Conservation (phyloP, 2,797 vertebrate genomes). For the Halcyon chelicuti region DNA sequence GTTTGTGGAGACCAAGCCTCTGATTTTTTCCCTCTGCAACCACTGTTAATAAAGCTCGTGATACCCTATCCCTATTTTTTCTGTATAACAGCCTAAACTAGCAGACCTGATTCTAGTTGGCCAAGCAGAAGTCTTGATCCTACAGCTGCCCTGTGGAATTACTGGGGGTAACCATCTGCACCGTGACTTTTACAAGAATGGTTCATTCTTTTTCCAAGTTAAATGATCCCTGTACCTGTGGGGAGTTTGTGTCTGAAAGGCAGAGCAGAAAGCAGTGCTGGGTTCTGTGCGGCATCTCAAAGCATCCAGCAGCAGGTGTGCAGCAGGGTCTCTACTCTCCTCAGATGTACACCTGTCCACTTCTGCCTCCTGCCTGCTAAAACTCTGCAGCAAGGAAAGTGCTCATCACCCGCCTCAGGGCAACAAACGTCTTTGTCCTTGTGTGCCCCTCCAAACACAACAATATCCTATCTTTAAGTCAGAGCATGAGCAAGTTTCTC, state of each 20-base stretch:
- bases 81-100: background rate
- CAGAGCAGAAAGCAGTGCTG: background rate
- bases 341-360: accelerated
- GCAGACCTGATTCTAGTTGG: background rate
- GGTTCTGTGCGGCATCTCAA: background rate
- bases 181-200: accelerated
- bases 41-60: background rate
- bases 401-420: background rate
- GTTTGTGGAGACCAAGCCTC: background rate
- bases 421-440: background rate
- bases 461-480: background rate
- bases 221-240: background rate
- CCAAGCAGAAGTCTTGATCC: background rate
- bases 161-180: background rate
- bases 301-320: background rate
- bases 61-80: background rate
- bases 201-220: background rate
- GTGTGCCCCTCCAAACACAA: background rate
- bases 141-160: background rate
- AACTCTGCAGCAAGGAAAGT: background rate
- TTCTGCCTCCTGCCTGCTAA: background rate
- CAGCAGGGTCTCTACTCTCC: background rate
- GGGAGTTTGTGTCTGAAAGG: background rate
- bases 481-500: background rate
- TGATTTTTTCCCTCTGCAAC: background rate